Percentiles rank a stretch among this genome's conserved stretches.
These are phyloP conservation scores for Mystacides longicornis DNA, from an alignment of 2,888 invertebrate species.

Conservation along the genomic window DNA sequence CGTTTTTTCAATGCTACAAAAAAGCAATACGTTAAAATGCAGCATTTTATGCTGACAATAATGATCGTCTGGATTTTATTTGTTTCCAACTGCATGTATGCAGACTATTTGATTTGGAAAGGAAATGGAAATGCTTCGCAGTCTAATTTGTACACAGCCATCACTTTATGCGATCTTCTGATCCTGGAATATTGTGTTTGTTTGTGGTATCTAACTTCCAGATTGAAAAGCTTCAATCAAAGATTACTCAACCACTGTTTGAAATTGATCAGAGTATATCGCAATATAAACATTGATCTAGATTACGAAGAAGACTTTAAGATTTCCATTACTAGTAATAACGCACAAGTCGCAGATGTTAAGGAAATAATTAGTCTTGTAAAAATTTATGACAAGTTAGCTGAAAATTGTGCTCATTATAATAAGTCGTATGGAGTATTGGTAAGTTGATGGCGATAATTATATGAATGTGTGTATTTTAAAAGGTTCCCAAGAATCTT, in stretches of 20 bases:
- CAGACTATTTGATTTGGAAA: neutral
- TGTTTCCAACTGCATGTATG: neutral
- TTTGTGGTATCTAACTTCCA: neutral
- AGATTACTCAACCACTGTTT: neutral
- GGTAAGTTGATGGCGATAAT: neutral
- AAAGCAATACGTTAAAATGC: neutral
- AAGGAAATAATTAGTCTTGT: slow-evolving; percentile 2
- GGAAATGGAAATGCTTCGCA: neutral
- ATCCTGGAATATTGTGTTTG: neutral
- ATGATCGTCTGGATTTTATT: neutral
- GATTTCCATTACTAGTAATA: neutral
- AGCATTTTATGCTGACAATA: neutral
- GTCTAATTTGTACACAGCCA: neutral
- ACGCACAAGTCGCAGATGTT: neutral
- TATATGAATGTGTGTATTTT: neutral
- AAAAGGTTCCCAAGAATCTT: neutral
- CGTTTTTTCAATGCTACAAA: neutral
- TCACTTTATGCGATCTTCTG: neutral
- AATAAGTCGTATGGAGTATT: slow-evolving; percentile 1
- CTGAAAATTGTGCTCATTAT: neutral
- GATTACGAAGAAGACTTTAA: neutral
- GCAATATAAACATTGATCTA: neutral
- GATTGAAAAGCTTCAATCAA: neutral
- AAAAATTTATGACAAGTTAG: slow-evolving; percentile 5
- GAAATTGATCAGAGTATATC: neutral